Conservation (phyloP, 1,140 invertebrate species). For the Medauroidea extradentata region DNA sequence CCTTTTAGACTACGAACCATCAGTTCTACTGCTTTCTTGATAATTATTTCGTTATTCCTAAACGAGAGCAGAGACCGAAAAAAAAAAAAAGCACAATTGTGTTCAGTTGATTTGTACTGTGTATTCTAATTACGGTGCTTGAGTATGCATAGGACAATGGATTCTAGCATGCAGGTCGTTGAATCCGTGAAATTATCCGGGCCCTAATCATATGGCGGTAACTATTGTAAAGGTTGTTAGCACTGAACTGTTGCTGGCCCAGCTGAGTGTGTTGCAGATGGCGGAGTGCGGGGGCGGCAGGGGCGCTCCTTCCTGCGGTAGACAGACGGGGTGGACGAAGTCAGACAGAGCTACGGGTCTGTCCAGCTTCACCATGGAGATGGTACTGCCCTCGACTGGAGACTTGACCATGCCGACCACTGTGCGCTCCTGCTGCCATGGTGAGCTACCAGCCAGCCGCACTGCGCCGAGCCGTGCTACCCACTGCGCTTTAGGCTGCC, state of each 20-base stretch:
- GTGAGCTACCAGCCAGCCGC: slow-evolving; percentile 68
- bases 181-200: too few relatives aligned
- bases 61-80: too few relatives aligned
- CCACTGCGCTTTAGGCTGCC: slow-evolving; percentile 82
- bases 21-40: too few relatives aligned
- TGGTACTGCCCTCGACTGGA: slow-evolving; percentile 79
- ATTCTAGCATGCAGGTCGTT: too few relatives aligned
- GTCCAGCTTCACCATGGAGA: slow-evolving; percentile 75
- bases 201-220: too few relatives aligned
- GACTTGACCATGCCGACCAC: slow-evolving; percentile 86
- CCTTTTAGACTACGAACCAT: too few relatives aligned
- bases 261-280: slow-evolving; percentile 78
- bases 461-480: slow-evolving; percentile 71
- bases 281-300: slow-evolving; percentile 35
- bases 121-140: too few relatives aligned
- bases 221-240: too few relatives aligned
- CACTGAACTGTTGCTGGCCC: slow-evolving; percentile 63
- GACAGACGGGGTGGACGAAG: slow-evolving; percentile 75
- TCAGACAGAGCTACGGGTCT: slow-evolving; percentile 70
- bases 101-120: too few relatives aligned
- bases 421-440: slow-evolving; percentile 81
- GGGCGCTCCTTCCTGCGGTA: slow-evolving; percentile 51
- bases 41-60: too few relatives aligned
- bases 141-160: too few relatives aligned
- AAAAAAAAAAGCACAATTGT: too few relatives aligned